Evolutionary conservation across 2,113 vertebrate genomes (phyloP).

Genomic region (Perognathus longimembris): DNA sequence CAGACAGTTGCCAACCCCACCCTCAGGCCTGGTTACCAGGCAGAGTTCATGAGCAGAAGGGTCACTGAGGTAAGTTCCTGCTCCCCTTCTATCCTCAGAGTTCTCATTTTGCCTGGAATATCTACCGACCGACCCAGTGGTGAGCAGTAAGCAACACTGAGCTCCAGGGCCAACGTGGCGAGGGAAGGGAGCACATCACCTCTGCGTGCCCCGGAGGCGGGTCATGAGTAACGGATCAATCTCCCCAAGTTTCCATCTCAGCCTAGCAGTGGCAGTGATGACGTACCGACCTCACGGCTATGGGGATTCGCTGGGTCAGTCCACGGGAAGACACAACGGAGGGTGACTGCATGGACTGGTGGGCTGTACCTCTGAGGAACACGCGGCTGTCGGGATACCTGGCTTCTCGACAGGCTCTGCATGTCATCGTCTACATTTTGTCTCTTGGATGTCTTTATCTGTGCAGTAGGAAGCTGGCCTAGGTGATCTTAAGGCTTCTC

Average conservation of each 20-base stretch:
- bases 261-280: neutral
- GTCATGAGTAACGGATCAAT: neutral
- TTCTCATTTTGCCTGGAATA: neutral
- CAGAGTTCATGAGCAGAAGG: neutral
- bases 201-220: no score
- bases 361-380: neutral
- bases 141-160: neutral
- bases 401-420: neutral
- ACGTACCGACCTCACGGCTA: fast-evolving
- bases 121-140: neutral
- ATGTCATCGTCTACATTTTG: neutral
- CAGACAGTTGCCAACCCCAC: neutral
- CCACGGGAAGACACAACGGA: neutral
- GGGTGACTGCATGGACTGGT: neutral
- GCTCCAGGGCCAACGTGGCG: neutral
- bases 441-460: neutral
- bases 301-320: neutral
- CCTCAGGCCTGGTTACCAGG: neutral
- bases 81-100: neutral
- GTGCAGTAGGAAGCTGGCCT: neutral
- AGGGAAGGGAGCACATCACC: neutral
- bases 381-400: no score
- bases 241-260: neutral
- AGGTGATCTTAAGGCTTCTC: neutral
- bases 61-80: neutral